Percentiles rank a stretch among this genome's conserved stretches.
These are phyloP conservation scores for Isaurus tuberculatus DNA, from an alignment of 92 coral and sea anemone species.

Conservation along the genomic window DNA sequence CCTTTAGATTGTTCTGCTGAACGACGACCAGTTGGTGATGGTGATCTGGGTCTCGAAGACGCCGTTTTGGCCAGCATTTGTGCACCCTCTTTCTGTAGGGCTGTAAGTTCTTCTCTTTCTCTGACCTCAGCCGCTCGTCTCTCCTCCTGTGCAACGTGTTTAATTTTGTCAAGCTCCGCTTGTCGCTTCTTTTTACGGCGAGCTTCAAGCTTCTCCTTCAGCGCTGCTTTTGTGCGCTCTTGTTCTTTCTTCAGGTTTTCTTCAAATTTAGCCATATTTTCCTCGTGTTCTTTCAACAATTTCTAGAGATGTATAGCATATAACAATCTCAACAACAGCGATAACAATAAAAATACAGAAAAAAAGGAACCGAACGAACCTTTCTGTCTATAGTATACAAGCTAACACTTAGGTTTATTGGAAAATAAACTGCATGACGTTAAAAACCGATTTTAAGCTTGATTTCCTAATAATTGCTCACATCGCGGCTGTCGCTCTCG, in stretches of 20 bases:
- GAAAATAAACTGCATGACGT: no score
- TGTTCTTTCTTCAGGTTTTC: slow-evolving; percentile 89
- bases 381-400: no score
- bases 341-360: no score
- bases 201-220: slow-evolving; percentile 90
- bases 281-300: slow-evolving; percentile 89
- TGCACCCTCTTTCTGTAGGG: slow-evolving; percentile 69
- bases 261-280: slow-evolving; percentile 94
- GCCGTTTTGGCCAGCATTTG: slow-evolving; percentile 68
- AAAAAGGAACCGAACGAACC: no score
- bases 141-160: slow-evolving; percentile 60
- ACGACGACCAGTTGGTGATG: slow-evolving; percentile 52
- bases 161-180: slow-evolving; percentile 72
- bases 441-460: no score
- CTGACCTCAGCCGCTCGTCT: slow-evolving; percentile 63
- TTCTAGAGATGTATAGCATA: slow-evolving; percentile 55
- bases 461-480: no score
- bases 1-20: slow-evolving; percentile 58
- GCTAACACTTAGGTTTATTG: no score
- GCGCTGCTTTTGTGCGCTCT: slow-evolving; percentile 89
- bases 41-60: slow-evolving; percentile 71
- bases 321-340: not conserved
- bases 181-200: slow-evolving; percentile 90
- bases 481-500: no score
- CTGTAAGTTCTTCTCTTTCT: slow-evolving; percentile 62